Evolutionary conservation across 2,797 vertebrate genomes (phyloP).

Genomic region (Babyrousa celebensis): DNA sequence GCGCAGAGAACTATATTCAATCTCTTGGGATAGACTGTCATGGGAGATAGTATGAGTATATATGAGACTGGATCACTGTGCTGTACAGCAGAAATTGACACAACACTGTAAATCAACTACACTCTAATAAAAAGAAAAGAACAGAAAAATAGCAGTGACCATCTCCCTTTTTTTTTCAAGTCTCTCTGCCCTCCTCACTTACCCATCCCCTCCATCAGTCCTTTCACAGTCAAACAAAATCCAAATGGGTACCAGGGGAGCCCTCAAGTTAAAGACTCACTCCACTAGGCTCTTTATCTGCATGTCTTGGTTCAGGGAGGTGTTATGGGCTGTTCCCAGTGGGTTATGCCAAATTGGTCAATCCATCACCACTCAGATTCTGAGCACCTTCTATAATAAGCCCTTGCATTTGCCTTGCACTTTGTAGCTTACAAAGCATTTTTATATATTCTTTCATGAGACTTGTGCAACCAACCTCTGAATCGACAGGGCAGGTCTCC

Average conservation of each 20-base stretch:
- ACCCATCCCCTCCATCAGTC: background rate
- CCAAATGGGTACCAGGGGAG: background rate
- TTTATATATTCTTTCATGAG: constrained; percentile 27
- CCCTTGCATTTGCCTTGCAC: background rate
- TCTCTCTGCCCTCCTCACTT: background rate
- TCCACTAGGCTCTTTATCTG: background rate
- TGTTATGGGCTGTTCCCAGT: background rate
- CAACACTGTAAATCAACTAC: too few species aligned
- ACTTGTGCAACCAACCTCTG: constrained; percentile 42
- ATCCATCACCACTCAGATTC: constrained; percentile 65
- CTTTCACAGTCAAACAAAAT: constrained; percentile 13
- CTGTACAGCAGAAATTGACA: too few species aligned
- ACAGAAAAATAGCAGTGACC: background rate
- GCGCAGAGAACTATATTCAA: too few species aligned
- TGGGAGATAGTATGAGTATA: too few species aligned
- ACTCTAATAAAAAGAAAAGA: too few species aligned
- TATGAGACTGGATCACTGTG: too few species aligned
- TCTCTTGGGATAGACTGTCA: too few species aligned
- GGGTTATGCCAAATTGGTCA: constrained; percentile 60
- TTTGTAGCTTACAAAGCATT: constrained; percentile 72
- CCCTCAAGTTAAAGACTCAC: constrained; percentile 32
- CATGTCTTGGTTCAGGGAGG: background rate
- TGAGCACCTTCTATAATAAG: background rate
- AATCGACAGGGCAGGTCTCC: constrained; percentile 59
- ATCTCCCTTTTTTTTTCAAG: background rate